Percentiles rank a stretch among this genome's conserved stretches.
Conservation (phyloP, 2,888 invertebrate species). For the Nemoura dubitans region DNA sequence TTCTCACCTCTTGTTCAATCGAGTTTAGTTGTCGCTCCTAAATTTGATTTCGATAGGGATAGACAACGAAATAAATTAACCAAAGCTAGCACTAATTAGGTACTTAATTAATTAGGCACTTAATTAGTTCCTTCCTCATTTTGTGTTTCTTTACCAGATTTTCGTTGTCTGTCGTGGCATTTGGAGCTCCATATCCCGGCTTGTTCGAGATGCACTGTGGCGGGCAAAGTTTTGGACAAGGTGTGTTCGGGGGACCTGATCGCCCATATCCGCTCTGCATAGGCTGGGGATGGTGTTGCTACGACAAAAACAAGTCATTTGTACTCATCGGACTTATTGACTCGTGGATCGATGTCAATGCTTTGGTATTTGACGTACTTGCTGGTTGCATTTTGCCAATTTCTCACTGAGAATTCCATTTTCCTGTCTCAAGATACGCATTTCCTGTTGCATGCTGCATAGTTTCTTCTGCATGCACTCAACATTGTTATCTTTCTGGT, state of each 20-base stretch:
- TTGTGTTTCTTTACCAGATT: background rate
- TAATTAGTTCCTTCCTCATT: background rate
- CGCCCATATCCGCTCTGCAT: background rate
- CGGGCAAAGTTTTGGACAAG: conserved; percentile 13
- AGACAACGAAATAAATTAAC: too few relatives aligned
- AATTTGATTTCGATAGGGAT: too few relatives aligned
- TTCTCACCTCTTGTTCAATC: conserved; percentile 69
- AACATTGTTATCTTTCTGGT: conserved; percentile 70
- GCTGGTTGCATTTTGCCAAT: conserved; percentile 54
- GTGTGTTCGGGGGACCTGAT: background rate
- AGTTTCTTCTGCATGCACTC: conserved; percentile 71
- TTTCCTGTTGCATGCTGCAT: conserved; percentile 69
- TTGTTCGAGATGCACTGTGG: conserved; percentile 28
- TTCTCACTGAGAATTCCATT: conserved; percentile 68
- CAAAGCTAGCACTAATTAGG: too few relatives aligned
- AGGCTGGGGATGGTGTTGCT: conserved; percentile 32
- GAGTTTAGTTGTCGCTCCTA: conserved; percentile 69
- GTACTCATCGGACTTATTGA: too few relatives aligned
- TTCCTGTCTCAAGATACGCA: conserved; percentile 70
- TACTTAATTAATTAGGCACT: background rate
- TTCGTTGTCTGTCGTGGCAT: background rate
- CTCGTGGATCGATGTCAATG: too few relatives aligned
- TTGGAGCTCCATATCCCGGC: background rate
- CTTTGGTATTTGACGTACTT: background rate
- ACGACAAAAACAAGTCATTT: background rate